Base-by-base conservation (phyloP, 2,797 vertebrate species). In the Gymnoscopelus braueri region DNA sequence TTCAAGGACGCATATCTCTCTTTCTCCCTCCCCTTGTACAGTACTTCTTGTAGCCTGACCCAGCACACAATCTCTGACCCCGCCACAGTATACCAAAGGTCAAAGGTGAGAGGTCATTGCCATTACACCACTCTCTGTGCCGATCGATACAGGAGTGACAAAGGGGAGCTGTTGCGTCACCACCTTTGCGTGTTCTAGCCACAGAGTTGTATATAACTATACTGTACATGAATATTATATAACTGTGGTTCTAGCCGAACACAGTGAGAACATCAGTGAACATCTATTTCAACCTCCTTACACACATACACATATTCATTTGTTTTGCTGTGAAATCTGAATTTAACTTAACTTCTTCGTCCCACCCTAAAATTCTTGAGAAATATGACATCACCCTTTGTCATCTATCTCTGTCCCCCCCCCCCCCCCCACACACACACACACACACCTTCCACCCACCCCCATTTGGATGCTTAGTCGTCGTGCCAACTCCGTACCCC, bases 371-470 rank as follows among this genome's bases (percentile, higher is more conserved):
- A 55, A 54, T 63, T 61, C 55, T 82, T 71, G 61, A 47, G 26
- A 81, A 24, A 10, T 67, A 77, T 91, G 88, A 89, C 87, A 86
- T 89, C 89, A 88, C 65, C 61, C 57, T 74, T 60, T 58, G 60
- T 78, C 32, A 35, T 35, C 32, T 35, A 35, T 35, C 32, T 35
- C 32, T 35, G 32, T 35, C 32, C 35, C 35, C 35, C 35, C 35
- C 5, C 32, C 32, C 3, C 32, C 3, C 32, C 35, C 6, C 35
- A 0, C 35, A 0, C 35, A 0, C 35, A 4, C 35, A 32, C 35
- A 3, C 35, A 35, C 3, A 6, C 39, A 8, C 39, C 7, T 75
- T 54, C 52, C 70, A 67, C 64, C 47, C 23, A 2, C 70, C 68
- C 67, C 65, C 14, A 59, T 55, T 64, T 29, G 59, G 81, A 82